Conservation (phyloP, 2,797 vertebrate species). For the Sardinella longiceps region DNA sequence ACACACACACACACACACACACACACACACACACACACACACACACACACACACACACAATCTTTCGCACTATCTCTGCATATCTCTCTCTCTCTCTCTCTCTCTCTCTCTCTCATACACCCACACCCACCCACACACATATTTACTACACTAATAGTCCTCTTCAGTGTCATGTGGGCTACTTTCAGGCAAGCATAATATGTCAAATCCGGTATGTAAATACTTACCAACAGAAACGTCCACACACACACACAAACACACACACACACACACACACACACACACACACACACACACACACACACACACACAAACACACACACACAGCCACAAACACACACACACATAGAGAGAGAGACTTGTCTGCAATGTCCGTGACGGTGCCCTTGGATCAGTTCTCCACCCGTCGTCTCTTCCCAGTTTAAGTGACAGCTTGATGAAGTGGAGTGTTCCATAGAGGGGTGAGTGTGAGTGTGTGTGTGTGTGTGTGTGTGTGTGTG, state of each 20-base stretch:
- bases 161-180: background rate
- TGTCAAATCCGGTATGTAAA: background rate
- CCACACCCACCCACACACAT: background rate
- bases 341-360: no score
- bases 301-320: background rate
- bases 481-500: background rate
- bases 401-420: conserved; percentile 8
- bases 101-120: no score
- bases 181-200: background rate
- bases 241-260: background rate
- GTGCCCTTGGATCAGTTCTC: conserved; percentile 9
- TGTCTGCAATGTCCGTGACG: background rate
- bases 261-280: conserved; percentile 4
- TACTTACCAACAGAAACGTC: background rate
- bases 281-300: background rate
- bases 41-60: no score
- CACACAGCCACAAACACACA: no score
- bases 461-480: background rate
- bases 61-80: no score
- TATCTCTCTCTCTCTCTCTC: no score
- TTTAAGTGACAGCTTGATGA: conserved; percentile 23
- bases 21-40: conserved; percentile 14
- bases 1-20: background rate
- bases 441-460: background rate
- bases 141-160: no score